Evolutionary conservation across 2,888 invertebrate genomes (phyloP).

Genomic region (Patella pellucida): DNA sequence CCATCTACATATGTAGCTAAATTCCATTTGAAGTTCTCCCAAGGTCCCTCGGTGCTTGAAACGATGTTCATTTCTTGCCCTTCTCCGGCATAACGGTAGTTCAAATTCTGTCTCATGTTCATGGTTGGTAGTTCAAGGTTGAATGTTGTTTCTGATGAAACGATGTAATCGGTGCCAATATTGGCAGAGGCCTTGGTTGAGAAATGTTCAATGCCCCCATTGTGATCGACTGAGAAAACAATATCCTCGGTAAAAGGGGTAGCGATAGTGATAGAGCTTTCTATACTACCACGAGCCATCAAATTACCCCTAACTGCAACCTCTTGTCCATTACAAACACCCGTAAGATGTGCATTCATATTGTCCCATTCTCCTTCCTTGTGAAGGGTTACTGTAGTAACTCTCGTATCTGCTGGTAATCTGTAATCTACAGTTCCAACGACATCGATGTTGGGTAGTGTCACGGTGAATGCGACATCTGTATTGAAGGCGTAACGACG

Average conservation of each 20-base stretch:
- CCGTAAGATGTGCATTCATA: slow-evolving; percentile 13
- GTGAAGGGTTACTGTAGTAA: slow-evolving; percentile 16
- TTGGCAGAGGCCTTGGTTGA: slow-evolving; percentile 19
- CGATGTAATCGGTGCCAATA: neutral
- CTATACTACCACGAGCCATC: neutral
- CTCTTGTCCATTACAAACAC: slow-evolving; percentile 11
- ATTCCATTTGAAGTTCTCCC: neutral
- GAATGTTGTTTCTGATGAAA: neutral
- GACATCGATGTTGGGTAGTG: slow-evolving; percentile 6
- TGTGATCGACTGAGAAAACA: slow-evolving; percentile 26
- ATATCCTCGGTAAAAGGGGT: slow-evolving; percentile 5
- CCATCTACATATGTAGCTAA: neutral
- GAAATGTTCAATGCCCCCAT: slow-evolving; percentile 27
- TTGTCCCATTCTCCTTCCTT: slow-evolving; percentile 15
- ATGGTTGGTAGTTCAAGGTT: neutral
- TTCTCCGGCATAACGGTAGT: neutral
- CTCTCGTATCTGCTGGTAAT: neutral
- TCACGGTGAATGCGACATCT: slow-evolving; percentile 3
- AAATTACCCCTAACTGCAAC: neutral
- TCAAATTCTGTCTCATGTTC: neutral
- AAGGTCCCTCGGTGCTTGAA: neutral
- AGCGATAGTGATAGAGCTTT: neutral
- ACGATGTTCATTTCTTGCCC: neutral
- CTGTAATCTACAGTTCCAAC: slow-evolving; percentile 9
- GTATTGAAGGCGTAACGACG: slow-evolving; percentile 10